Conservation (phyloP, 2,113 vertebrate species). For the Hypomesus transpacificus region DNA sequence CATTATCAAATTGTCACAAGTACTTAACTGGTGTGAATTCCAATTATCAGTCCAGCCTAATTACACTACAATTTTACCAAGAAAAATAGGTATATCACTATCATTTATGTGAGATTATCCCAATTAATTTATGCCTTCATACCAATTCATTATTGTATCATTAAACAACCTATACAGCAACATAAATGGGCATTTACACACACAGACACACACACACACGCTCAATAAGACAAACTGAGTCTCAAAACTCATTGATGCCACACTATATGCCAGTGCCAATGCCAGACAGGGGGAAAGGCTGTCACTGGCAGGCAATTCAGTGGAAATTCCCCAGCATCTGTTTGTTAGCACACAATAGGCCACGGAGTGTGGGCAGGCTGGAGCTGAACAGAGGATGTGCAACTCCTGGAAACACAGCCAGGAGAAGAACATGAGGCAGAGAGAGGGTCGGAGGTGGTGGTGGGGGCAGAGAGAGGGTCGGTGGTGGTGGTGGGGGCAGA, state of each 20-base stretch:
- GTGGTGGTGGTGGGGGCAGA: too few species aligned
- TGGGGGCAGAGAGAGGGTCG: neutral
- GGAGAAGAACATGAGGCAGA: conserved; percentile 34
- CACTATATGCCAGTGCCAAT: conserved; percentile 65
- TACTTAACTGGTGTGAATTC: conserved; percentile 65
- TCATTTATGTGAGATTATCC: neutral
- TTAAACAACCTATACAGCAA: neutral
- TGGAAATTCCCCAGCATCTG: conserved; percentile 95
- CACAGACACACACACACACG: conserved; percentile 7
- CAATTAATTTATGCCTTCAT: too few species aligned
- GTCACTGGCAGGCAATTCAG: conserved; percentile 80
- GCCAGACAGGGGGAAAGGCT: conserved; percentile 73
- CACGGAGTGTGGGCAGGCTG: conserved; percentile 30
- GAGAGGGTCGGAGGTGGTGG: neutral
- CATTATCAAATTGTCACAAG: conserved; percentile 75
- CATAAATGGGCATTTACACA: neutral
- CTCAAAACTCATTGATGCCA: conserved; percentile 51
- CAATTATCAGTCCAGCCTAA: conserved; percentile 65
- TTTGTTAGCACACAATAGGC: conserved; percentile 85
- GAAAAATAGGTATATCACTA: neutral
- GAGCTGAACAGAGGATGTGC: conserved; percentile 40
- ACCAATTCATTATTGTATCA: neutral
- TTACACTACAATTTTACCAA: conserved; percentile 31
- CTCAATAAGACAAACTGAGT: neutral
- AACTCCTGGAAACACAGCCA: conserved; percentile 53